Base-by-base conservation (phyloP, 1,140 invertebrate species). In the Drosophila truncata region DNA sequence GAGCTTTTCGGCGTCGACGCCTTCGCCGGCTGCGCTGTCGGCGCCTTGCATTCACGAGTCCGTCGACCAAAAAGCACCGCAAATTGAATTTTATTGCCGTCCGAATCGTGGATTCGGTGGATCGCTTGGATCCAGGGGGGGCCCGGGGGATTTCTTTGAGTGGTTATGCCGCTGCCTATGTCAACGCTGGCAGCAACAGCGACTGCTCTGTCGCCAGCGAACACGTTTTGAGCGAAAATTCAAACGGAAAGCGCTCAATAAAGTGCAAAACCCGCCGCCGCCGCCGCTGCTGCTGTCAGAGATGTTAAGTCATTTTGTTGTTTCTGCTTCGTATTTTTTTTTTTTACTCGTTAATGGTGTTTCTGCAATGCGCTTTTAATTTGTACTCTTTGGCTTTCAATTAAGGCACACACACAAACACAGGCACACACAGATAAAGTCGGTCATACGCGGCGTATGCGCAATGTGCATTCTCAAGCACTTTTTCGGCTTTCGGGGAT, bases 331-430 rank as follows among this genome's bases (percentile, higher is more conserved):
- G 13, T 44, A 6, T 46, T 25, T 3, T 46, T 25, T 25, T 54
- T 42, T 61, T 44, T 59, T 46, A 39, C 54, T 78, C 63, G 59
- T 59, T 72, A 46, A 29, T 66, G 46, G 6, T 70, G 52, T 87
- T 87, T 87, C 70, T 80, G 80, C 80, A 87, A 86, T 87, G 76
- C 79, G 72, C 70, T 82, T 87, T 82, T 81, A 80, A 78, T 81
- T 85, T 82, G 65, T 69, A 80, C 61, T 82, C 69, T 77, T 86
- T 82, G 69, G 64, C 69, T 87, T 82, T 86, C 70, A 87, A 82
- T 86, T 80, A 82, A 87, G 69, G 42, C 69, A 74, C 64, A 78
- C 50, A 37, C 41, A 44, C 72, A 37, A 25, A 4, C 18, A 20
- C 49, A 18, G n/a, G 23, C 9, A 33, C 44, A 50, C 47, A 27